Percentiles rank a stretch among this genome's conserved stretches.
Evolutionary conservation across 2,113 vertebrate genomes (phyloP).

Genomic region (Trichomycterus rosablanca): DNA sequence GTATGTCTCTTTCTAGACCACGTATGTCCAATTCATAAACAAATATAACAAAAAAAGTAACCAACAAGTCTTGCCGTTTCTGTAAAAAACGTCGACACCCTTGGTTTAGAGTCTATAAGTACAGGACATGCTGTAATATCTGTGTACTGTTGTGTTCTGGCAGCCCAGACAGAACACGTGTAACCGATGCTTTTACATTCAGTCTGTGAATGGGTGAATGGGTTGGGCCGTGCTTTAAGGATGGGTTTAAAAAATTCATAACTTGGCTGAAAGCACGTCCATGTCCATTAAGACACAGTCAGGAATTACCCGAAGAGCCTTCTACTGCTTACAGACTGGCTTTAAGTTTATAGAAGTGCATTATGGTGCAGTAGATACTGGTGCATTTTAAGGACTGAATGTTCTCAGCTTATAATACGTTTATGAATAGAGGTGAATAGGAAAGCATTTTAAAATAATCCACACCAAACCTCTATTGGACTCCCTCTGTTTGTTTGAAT

Average conservation of each 20-base stretch:
- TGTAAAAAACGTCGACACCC: no score
- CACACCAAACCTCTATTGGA: conserved; percentile 10
- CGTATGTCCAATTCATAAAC: no score
- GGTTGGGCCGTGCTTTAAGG: conserved; percentile 1
- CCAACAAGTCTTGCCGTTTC: no score
- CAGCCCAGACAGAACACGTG: neutral
- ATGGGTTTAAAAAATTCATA: conserved; percentile 26
- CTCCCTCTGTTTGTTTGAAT: conserved; percentile 20
- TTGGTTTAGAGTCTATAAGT: no score
- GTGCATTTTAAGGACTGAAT: neutral
- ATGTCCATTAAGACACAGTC: conserved; percentile 6
- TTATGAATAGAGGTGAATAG: neutral
- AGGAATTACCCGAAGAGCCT: conserved; percentile 1
- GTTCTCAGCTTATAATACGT: neutral
- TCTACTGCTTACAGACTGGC: neutral
- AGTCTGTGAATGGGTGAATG: neutral
- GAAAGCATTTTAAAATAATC: neutral
- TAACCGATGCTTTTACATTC: conserved; percentile 12
- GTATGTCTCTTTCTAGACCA: no score
- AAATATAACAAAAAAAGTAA: no score
- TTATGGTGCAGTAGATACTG: conserved; percentile 7
- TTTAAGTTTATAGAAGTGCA: neutral
- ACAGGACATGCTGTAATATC: no score
- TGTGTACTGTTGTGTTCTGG: no score
- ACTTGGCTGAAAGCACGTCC: conserved; percentile 12